Base-by-base conservation (phyloP, 2,797 vertebrate genomes). In the Semaprochilodus insignis region DNA sequence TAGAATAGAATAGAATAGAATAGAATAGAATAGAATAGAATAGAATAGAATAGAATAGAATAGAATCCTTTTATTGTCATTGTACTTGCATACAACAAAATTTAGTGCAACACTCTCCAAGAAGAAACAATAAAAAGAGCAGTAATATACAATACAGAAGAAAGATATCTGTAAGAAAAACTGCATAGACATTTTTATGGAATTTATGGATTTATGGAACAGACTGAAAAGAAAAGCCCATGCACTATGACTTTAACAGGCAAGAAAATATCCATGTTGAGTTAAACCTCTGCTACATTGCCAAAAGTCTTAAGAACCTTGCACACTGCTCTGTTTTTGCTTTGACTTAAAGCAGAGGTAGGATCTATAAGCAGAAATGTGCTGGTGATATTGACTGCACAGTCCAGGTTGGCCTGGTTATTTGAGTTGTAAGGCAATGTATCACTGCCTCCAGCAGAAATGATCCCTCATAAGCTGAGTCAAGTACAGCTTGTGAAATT, bases 361-460 rank as follows among this genome's bases (percentile, higher is more conserved):
- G 15, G 23, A 59, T 7, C 23, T 73, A 15, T 15, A 1, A 59
- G 54, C 31, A 59, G 1, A 36, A 40, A 3, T 57, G 19, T 57
- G 72, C 72, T 57, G 25, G 54, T 27, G 17, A 31, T 34, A 74
- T 36, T 74, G 1, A 21, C 34, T 57, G 52, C 25, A 74, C 31
- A 31, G 25, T 34, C 25, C 19, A 57, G 27, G 31, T 31, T 55
- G 27, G 52, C 31, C 40, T 40, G 55, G 73, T 40, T 74, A 11
- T 59, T 52, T 13, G 17, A 31, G 16, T 8, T 21, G 27, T 21
- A 34, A 31, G 25, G 71, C 5, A 31, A 55, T 55, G 71, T 55
- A 55, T 72, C 31, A 57, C 52, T 57, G 72, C 57, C 73, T 74
- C 31, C 54, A 40, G 27, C 73, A 74, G 40, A 59, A 23, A 31